Evolutionary conservation across 2,888 invertebrate genomes (phyloP).

Genomic region (Melinaea menophilus): DNA sequence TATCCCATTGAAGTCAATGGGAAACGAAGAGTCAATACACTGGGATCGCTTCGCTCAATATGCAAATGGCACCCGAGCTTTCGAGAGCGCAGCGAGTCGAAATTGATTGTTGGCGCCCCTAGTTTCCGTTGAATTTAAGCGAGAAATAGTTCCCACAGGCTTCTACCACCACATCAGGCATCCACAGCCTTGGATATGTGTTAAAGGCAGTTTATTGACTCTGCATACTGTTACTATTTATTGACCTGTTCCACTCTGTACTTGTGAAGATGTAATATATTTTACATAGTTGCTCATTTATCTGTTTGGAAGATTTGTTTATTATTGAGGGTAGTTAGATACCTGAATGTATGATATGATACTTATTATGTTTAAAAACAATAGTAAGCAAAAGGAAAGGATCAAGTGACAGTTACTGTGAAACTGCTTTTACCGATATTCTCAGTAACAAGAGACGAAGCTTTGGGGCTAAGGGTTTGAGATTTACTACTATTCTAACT

Average conservation of each 20-base stretch:
- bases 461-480: not conserved
- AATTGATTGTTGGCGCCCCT: too few species aligned
- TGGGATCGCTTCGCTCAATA: too few species aligned
- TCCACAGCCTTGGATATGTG: not conserved
- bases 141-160: not conserved
- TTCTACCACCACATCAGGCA: not conserved
- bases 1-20: too few species aligned
- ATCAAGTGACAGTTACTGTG: conserved; percentile 1
- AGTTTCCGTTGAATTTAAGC: not conserved
- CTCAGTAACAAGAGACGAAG: not conserved
- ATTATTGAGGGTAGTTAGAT: too few species aligned
- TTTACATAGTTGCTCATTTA: not conserved
- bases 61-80: too few species aligned
- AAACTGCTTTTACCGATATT: not conserved
- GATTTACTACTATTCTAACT: not conserved
- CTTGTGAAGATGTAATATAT: conserved; percentile 16
- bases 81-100: too few species aligned
- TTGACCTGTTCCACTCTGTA: conserved; percentile 15
- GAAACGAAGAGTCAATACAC: too few species aligned
- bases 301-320: not conserved
- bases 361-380: not conserved
- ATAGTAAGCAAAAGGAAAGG: not conserved
- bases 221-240: conserved; percentile 2
- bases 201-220: conserved; percentile 1
- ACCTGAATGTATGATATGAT: too few species aligned